Percentiles rank a stretch among this genome's conserved stretches.
Conservation (phyloP, 2,888 invertebrate genomes). For the Oxycera nigricornis region DNA sequence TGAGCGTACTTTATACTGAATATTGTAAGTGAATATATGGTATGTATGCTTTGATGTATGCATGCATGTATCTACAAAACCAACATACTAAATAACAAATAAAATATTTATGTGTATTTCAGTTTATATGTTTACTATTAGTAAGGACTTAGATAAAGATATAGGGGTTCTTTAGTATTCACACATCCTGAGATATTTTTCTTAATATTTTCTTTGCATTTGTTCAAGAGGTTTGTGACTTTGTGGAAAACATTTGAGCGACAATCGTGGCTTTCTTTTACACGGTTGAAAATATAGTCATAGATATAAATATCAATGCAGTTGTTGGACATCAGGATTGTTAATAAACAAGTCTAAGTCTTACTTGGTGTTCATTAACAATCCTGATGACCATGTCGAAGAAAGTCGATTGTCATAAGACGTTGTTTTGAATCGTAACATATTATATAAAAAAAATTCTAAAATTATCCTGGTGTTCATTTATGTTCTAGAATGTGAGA, state of each 20-base stretch:
- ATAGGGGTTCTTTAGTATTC: conserved; percentile 39
- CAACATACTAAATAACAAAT: conserved; percentile 43
- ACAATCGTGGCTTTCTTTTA: background rate
- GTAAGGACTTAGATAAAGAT: conserved; percentile 40
- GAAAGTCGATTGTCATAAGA: too few relatives aligned
- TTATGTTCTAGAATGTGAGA: too few relatives aligned
- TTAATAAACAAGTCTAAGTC: too few relatives aligned
- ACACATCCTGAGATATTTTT: background rate
- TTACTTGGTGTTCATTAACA: too few relatives aligned
- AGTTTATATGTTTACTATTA: conserved; percentile 46
- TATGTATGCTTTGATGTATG: background rate
- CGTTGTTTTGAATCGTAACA: too few relatives aligned
- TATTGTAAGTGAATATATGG: background rate
- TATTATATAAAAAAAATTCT: too few relatives aligned
- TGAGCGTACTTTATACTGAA: background rate
- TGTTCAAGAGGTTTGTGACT: background rate
- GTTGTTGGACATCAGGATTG: too few relatives aligned
- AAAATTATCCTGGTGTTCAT: too few relatives aligned
- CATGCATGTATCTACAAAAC: background rate
- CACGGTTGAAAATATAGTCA: too few relatives aligned
- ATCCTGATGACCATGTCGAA: too few relatives aligned
- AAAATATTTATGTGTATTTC: conserved; percentile 47
- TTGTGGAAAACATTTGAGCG: background rate
- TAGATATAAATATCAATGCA: too few relatives aligned
- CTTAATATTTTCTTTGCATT: conserved; percentile 7